A percentile compares a stretch with the other conserved stretches of the same genome.
These are phyloP conservation scores for Phrynocephalus forsythii DNA, from an alignment of 2,797 vertebrate genomes.

Conservation along the genomic window DNA sequence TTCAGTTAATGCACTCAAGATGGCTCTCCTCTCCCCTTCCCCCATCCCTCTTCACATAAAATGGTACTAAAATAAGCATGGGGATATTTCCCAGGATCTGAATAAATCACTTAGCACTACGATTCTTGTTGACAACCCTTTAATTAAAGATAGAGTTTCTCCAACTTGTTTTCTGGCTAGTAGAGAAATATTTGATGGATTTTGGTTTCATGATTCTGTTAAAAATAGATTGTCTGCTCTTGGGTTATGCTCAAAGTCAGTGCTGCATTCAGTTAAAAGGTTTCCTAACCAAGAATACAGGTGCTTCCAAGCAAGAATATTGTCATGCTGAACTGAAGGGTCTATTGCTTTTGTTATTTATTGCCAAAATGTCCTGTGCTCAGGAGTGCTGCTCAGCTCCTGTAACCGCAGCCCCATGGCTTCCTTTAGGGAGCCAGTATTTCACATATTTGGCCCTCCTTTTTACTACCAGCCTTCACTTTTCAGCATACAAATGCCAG, in stretches of 20 bases:
- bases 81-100: conserved; percentile 51
- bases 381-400: too few relatives aligned
- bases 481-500: not conserved
- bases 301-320: not conserved
- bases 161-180: conserved; percentile 51
- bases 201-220: conserved; percentile 44
- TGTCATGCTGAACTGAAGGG: not conserved
- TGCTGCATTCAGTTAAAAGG: conserved; percentile 30
- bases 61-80: conserved; percentile 47
- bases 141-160: conserved; percentile 64
- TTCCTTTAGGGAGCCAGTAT: too few relatives aligned
- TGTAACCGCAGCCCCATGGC: too few relatives aligned
- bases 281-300: conserved; percentile 37
- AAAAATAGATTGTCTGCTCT: not conserved
- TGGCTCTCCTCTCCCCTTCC: not conserved
- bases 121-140: conserved; percentile 72
- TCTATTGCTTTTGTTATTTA: too few relatives aligned
- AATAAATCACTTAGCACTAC: conserved; percentile 53
- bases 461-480: too few relatives aligned
- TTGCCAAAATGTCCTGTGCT: too few relatives aligned
- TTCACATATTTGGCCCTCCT: too few relatives aligned
- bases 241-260: conserved; percentile 47
- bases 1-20: conserved; percentile 65
- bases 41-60: not conserved
- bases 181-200: conserved; percentile 58